Percentiles rank a stretch among this genome's conserved stretches.
phyloP scores from a whole-genome alignment of 1,140 invertebrate genomes.

The Leguminivora glycinivorella region DNA sequence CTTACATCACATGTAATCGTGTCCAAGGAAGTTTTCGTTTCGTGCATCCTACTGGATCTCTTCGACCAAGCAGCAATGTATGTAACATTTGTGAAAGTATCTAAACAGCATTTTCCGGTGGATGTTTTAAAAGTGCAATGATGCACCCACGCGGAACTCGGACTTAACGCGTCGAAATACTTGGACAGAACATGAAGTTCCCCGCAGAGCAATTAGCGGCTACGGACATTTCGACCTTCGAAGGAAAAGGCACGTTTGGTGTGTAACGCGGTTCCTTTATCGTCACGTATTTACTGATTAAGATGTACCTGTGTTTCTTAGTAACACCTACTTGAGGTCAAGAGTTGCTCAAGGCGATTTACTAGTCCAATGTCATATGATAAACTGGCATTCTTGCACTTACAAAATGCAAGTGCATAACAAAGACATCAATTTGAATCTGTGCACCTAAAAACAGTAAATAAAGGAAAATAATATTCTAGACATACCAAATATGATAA shows the following conservation, averaged over 20 bases:
- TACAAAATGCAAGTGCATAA: background rate
- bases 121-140: conserved; percentile 35
- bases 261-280: background rate
- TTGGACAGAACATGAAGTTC: conserved; percentile 24
- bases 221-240: conserved; percentile 21
- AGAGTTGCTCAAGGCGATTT: conserved; percentile 7
- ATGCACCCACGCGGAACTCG: conserved; percentile 37
- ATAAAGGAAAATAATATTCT: too few relatives aligned
- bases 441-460: too few relatives aligned
- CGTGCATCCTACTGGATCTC: background rate
- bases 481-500: too few relatives aligned
- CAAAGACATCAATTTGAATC: background rate
- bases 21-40: conserved; percentile 8
- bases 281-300: conserved; percentile 21
- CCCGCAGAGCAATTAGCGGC: conserved; percentile 27
- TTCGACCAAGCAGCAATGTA: conserved; percentile 15
- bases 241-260: background rate
- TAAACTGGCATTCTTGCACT: background rate
- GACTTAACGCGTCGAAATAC: conserved; percentile 26
- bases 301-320: conserved; percentile 4
- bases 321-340: background rate
- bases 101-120: background rate
- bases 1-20: background rate
- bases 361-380: background rate
- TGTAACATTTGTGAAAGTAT: background rate